phyloP scores from a whole-genome alignment of 2,797 vertebrate genomes.

The Pantherophis vulpinus region DNA sequence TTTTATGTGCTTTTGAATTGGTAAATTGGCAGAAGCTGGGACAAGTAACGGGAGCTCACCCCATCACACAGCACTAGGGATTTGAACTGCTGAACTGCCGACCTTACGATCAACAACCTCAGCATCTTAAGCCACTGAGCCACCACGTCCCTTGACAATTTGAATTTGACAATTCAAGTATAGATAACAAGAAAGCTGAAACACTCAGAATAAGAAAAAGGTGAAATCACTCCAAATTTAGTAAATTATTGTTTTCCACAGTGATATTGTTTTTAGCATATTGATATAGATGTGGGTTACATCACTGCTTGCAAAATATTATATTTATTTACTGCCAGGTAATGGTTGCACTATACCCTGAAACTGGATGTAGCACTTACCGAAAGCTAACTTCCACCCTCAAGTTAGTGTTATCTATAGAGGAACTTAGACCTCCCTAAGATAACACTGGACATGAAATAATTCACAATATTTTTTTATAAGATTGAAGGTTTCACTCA shows the following conservation, averaged over 20 bases:
- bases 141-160: too few species aligned
- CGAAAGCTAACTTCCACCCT: background rate
- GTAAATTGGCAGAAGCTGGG: too few species aligned
- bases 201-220: background rate
- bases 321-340: background rate
- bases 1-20: too few species aligned
- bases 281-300: background rate
- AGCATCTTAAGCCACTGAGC: too few species aligned
- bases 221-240: background rate
- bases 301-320: background rate
- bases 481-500: background rate
- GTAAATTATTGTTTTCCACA: background rate
- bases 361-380: background rate
- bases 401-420: background rate
- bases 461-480: background rate
- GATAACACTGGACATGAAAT: background rate
- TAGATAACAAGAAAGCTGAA: background rate
- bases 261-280: background rate
- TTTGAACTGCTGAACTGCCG: too few species aligned
- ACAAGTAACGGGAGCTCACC: too few species aligned
- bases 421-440: background rate
- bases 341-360: background rate
- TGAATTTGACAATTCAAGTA: background rate
- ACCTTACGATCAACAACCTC: too few species aligned
- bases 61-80: too few species aligned